Conservation (phyloP, 1,140 invertebrate genomes). For the Brachystomella parvula region DNA sequence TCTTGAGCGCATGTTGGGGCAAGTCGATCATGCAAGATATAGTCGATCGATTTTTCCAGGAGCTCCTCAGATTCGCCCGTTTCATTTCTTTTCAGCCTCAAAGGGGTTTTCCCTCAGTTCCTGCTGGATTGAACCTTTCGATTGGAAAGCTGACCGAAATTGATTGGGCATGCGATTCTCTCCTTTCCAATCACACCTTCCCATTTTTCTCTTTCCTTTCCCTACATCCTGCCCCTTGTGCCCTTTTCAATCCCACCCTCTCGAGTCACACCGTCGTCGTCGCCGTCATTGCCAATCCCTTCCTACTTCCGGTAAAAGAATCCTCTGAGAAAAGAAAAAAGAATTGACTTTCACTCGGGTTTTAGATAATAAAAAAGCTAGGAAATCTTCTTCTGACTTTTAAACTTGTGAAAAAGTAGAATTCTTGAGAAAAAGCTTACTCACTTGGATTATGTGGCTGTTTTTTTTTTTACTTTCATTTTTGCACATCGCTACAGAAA, state of each 20-base stretch:
- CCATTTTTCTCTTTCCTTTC: conserved; percentile 14
- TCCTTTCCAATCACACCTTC: conserved; percentile 34
- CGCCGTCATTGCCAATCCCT: not conserved
- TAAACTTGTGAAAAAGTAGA: too few relatives aligned
- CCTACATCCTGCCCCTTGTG: conserved; percentile 1
- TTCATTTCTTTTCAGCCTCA: conserved; percentile 33
- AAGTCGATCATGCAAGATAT: conserved; percentile 38
- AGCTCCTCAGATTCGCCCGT: conserved; percentile 31
- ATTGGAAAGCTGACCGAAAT: conserved; percentile 35
- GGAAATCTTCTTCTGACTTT: too few relatives aligned
- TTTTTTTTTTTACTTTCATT: too few relatives aligned
- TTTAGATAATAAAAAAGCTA: too few relatives aligned
- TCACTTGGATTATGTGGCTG: too few relatives aligned
- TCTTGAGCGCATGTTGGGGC: conserved; percentile 38
- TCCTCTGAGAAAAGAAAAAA: too few relatives aligned
- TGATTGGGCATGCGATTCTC: conserved; percentile 37
- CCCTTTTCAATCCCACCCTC: not conserved
- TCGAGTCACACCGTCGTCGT: not conserved
- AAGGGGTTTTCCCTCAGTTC: conserved; percentile 37
- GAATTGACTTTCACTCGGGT: too few relatives aligned
- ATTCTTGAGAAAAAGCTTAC: too few relatives aligned
- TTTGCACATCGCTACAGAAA: too few relatives aligned
- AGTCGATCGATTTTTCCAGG: conserved; percentile 38
- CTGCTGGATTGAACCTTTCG: conserved; percentile 34
- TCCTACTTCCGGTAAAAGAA: not conserved